A percentile compares a stretch with the other conserved stretches of the same genome.
Conservation (phyloP, 2,797 vertebrate genomes). For the Malurus splendens region DNA sequence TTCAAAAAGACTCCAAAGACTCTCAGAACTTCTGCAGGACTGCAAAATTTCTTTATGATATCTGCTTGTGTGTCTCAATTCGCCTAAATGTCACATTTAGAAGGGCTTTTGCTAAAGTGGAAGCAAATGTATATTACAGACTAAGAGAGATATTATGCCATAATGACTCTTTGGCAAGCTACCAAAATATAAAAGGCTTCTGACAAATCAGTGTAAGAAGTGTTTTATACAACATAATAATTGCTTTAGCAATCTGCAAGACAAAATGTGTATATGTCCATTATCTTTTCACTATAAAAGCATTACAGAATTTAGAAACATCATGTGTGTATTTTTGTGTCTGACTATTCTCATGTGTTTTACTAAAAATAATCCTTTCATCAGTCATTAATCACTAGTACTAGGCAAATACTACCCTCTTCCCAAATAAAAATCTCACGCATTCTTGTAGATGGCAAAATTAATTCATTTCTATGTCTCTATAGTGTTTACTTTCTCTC, state of each 20-base stretch:
- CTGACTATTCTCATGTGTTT: background rate
- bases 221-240: background rate
- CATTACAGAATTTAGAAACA: background rate
- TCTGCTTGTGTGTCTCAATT: background rate
- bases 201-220: slow-evolving; percentile 8
- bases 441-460: background rate
- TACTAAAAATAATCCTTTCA: background rate
- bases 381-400: background rate
- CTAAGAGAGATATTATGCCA: background rate
- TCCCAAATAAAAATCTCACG: background rate
- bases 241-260: background rate
- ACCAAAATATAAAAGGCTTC: slow-evolving; percentile 7
- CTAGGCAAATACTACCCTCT: background rate
- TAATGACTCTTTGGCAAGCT: background rate
- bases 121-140: background rate
- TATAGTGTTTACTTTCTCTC: background rate
- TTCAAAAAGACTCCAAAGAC: background rate
- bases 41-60: background rate
- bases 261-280: background rate
- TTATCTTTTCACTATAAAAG: slow-evolving; percentile 19
- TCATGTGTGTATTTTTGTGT: background rate
- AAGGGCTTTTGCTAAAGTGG: background rate
- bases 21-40: background rate
- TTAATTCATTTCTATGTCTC: background rate
- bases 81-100: background rate